Evolutionary conservation across 2,113 vertebrate species (phyloP), one percentile per base, ranked within the genome.

Genomic region (Macquaria ambigua): DNA sequence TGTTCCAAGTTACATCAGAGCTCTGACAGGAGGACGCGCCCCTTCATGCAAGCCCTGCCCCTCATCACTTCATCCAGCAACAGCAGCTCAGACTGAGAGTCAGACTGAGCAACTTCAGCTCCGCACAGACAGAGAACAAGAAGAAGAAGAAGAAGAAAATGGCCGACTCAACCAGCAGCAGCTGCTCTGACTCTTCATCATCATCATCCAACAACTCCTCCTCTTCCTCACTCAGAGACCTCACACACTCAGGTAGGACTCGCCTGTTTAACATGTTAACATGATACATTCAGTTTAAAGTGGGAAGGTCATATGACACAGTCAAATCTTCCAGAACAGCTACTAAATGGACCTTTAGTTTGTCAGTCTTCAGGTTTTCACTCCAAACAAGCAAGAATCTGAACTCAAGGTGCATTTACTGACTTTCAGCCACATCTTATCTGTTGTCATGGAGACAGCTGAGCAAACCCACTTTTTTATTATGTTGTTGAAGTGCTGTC

Each of bases 91-190:
- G 43, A 46, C 52, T 48, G 10, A 52, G 43, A 64, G 8, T 43
- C 52, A 58, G 21, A 46, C 2, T 0, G 59, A 66, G 50, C 14
- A 56, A n/a, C 18, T 48, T 15, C 7, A 53, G 23, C 18, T 59
- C 4, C 66, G 50, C 25, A 31, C 20, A 23, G 6, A 52, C 46
- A 31, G 41, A 23, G 15, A 15, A 43, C 52, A 18, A 46, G 34
- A 23, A 55, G 58, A 20, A 48, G n/a, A 39, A 78, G 31, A 3
- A 69, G 73, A 72, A 41, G 46, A 83, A 68, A 4, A 92, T 92
- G 90, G 88, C 82, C 0, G 84, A 90, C 41, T 87, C 86, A 1
- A 85, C 61, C 46, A 79, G 85, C 79, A 85, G 79, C 74, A 68
- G 46, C 55, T 2, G 12, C 53, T 20, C 61, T 0, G 59, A 77